Percentiles rank a stretch among this genome's conserved stretches.
Evolutionary conservation across 2,113 vertebrate species (phyloP).

Genomic region (Orthochromis indermauri): DNA sequence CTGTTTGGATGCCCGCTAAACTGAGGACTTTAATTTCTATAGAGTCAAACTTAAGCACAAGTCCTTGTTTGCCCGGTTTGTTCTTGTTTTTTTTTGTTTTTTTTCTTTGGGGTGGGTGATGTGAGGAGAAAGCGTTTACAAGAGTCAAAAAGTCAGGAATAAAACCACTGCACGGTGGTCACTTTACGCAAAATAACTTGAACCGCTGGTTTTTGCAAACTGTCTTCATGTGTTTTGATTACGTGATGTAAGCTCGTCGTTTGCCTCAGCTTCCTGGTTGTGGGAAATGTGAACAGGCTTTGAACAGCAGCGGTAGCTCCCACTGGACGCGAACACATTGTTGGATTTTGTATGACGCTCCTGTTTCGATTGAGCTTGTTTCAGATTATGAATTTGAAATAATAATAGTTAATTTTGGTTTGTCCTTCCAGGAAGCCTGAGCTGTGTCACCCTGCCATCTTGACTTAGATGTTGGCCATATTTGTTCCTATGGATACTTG

Average conservation of each 20-base stretch:
- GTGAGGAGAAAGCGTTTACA: conserved; percentile 45
- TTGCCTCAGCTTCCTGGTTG: conserved; percentile 42
- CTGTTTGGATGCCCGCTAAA: background rate
- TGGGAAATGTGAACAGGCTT: conserved; percentile 2
- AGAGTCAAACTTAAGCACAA: conserved; percentile 54
- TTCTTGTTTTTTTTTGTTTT: background rate
- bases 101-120: background rate
- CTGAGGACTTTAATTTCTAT: conserved; percentile 19
- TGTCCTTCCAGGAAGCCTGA: conserved; percentile 35
- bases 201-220: conserved; percentile 1
- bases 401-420: background rate
- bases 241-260: conserved; percentile 30
- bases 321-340: background rate
- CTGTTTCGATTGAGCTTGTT: background rate
- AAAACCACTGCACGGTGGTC: conserved; percentile 49
- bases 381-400: background rate
- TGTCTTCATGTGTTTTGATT: conserved; percentile 12
- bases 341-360: background rate
- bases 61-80: conserved; percentile 5
- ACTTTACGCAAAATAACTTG: conserved; percentile 35
- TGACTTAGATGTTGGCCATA: conserved; percentile 57
- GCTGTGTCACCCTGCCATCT: conserved; percentile 46
- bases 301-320: background rate
- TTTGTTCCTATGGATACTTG: conserved; percentile 59
- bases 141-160: conserved; percentile 52